Percentiles rank a stretch among this genome's conserved stretches.
Conservation (phyloP, 1,140 invertebrate species). For the Leptinotarsa defecta region DNA sequence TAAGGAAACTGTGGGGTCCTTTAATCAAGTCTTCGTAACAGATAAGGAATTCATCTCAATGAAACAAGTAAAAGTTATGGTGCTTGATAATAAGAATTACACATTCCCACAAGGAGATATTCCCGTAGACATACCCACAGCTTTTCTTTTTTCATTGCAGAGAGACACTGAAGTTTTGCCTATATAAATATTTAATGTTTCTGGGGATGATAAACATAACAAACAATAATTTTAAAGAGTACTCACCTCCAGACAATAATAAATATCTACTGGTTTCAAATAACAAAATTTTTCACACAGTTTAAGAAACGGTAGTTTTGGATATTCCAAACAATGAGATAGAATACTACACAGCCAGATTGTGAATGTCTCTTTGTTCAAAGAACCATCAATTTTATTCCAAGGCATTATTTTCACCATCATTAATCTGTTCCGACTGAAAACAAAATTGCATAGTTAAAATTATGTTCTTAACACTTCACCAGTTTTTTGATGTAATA, state of each 20-base stretch:
- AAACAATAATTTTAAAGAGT: not conserved
- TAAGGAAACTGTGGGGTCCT: too few species aligned
- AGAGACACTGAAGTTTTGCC: not conserved
- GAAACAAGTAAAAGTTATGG: too few species aligned
- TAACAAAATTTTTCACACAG: constrained; percentile 62
- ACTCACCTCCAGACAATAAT: constrained; percentile 45
- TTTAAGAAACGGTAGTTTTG: constrained; percentile 61
- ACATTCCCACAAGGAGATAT: too few species aligned
- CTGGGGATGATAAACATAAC: too few species aligned
- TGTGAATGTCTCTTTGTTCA: constrained; percentile 72
- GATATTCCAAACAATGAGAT: constrained; percentile 65
- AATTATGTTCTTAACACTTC: too few species aligned
- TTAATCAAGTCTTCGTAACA: too few species aligned
- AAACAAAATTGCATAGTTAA: constrained; percentile 26
- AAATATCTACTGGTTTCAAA: constrained; percentile 55
- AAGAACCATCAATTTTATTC: constrained; percentile 73
- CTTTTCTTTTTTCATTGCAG: too few species aligned
- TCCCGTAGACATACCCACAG: too few species aligned
- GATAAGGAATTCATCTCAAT: too few species aligned
- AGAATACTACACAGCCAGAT: constrained; percentile 71
- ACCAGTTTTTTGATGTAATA: too few species aligned
- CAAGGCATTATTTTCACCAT: constrained; percentile 65
- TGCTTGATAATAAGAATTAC: too few species aligned
- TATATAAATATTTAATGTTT: not conserved
- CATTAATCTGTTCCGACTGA: constrained; percentile 56